Percentiles rank a stretch among this genome's conserved stretches.
Conservation (phyloP, 2,113 vertebrate genomes). For the Lagopus muta region DNA sequence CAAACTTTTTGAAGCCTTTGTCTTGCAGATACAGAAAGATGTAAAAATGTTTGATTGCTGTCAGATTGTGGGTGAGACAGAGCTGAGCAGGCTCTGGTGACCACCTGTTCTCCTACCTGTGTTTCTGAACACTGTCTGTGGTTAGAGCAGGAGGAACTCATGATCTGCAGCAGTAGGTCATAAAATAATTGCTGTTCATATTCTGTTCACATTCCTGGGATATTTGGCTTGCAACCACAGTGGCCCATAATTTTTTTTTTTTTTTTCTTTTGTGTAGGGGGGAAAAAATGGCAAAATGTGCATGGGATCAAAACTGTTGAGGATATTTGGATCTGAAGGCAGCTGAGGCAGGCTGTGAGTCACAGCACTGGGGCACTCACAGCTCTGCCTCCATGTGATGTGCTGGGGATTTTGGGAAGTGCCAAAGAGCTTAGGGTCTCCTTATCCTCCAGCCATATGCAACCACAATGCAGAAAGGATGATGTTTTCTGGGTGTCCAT, state of each 20-base stretch:
- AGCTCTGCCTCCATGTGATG: not conserved
- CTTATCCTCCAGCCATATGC: not conserved
- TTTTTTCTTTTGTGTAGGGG: not conserved
- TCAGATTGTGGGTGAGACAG: not conserved
- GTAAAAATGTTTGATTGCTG: not conserved
- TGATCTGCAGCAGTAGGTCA: not conserved
- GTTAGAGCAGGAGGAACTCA: not conserved
- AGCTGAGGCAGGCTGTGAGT: not conserved
- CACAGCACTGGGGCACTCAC: not conserved
- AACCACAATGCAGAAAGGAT: not conserved
- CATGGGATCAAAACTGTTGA: not conserved
- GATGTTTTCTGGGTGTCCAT: not conserved
- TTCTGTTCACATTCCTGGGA: not conserved
- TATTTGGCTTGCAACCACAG: not conserved
- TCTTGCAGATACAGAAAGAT: not conserved
- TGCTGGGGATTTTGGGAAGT: not conserved
- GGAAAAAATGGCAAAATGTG: not conserved
- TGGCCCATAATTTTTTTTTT: not conserved
- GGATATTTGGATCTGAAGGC: not conserved
- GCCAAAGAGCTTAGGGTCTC: not conserved
- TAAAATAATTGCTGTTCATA: not conserved
- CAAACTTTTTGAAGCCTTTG: not conserved
- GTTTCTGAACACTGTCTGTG: not conserved
- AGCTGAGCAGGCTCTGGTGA: not conserved
- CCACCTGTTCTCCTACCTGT: not conserved